Conservation (phyloP, 2,888 invertebrate species). For the Nomada hirtipes region DNA sequence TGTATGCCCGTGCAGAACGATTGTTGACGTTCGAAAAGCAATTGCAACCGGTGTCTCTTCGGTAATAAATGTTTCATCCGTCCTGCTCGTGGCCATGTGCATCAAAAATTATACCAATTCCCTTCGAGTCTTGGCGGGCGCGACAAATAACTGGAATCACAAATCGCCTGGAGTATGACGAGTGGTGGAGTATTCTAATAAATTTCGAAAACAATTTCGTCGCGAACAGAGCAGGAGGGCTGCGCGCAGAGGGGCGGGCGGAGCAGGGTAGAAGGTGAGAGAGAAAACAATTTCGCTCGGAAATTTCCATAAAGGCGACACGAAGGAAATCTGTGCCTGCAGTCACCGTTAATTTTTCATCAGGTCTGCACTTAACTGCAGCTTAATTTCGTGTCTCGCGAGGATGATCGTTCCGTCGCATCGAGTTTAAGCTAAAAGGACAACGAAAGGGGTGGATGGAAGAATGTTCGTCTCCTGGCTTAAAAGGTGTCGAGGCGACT, state of each 20-base stretch:
- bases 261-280: neutral
- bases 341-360: slow-evolving; percentile 67
- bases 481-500: slow-evolving; percentile 81
- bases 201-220: slow-evolving; percentile 51
- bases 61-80: neutral
- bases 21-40: slow-evolving; percentile 2
- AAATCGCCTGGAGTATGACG: neutral
- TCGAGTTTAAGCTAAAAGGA: slow-evolving; percentile 69
- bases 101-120: neutral
- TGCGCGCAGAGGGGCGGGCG: neutral
- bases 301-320: slow-evolving; percentile 51
- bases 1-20: neutral
- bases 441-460: slow-evolving; percentile 59
- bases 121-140: neutral
- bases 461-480: slow-evolving; percentile 72
- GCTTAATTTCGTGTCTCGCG: slow-evolving; percentile 72
- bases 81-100: no score
- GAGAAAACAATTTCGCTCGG: slow-evolving; percentile 35
- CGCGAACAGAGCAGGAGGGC: neutral
- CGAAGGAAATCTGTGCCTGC: slow-evolving; percentile 52
- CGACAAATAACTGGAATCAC: neutral
- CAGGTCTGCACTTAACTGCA: slow-evolving; percentile 67
- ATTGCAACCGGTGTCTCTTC: neutral
- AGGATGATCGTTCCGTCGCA: slow-evolving; percentile 72
- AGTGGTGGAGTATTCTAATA: slow-evolving; percentile 13